A percentile compares a stretch with the other conserved stretches of the same genome.
Evolutionary conservation across 2,888 invertebrate species (phyloP).

Genomic region (Rhagonycha lutea): DNA sequence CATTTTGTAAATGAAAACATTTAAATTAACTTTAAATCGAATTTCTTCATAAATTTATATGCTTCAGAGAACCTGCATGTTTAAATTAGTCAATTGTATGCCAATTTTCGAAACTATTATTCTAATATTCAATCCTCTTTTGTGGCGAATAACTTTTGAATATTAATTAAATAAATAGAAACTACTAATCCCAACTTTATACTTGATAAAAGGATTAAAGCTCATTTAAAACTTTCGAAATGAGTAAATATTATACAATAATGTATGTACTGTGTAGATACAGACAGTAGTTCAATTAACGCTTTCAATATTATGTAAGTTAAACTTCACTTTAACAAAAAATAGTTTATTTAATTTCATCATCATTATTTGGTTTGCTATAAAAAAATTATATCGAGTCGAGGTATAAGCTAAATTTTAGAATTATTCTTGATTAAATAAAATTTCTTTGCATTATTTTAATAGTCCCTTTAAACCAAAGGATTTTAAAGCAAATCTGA

Average conservation of each 20-base stretch:
- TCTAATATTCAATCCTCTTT: not conserved
- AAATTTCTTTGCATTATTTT: not conserved
- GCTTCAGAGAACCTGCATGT: no score
- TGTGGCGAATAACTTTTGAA: not conserved
- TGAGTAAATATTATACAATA: not conserved
- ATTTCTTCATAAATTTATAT: no score
- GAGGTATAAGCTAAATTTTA: not conserved
- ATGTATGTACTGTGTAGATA: no score
- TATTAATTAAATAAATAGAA: not conserved
- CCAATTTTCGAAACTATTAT: no score
- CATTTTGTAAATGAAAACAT: no score
- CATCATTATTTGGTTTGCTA: not conserved
- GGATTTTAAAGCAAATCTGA: not conserved
- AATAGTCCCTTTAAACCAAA: not conserved
- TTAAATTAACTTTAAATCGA: no score
- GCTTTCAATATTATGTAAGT: not conserved
- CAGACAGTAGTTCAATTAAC: no score
- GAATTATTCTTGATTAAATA: not conserved
- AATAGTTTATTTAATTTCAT: not conserved
- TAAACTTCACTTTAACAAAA: not conserved
- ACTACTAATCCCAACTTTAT: no score
- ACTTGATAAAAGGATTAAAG: not conserved
- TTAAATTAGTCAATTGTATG: no score
- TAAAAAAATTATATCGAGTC: not conserved
- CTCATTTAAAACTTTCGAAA: not conserved